These are phyloP conservation scores for Trichacis sp. DNA, from an alignment of 2,888 invertebrate species.

Conservation along the genomic window DNA sequence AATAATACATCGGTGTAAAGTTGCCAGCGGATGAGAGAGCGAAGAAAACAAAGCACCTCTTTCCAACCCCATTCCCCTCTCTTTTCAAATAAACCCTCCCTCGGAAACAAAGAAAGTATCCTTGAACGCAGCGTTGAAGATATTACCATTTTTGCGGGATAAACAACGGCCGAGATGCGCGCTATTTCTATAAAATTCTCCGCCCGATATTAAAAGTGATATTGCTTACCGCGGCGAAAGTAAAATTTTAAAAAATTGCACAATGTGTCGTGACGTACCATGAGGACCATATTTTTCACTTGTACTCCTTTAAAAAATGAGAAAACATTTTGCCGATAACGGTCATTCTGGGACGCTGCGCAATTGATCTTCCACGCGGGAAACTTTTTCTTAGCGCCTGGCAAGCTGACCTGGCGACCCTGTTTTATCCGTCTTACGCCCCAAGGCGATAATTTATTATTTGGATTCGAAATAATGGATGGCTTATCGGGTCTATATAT, in stretches of 20 bases:
- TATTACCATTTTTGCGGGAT: not conserved
- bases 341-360: slow-evolving; percentile 4
- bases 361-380: slow-evolving; percentile 3
- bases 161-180: not conserved
- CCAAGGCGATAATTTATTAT: slow-evolving; percentile 5
- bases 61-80: too few species aligned
- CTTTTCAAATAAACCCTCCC: not conserved
- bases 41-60: slow-evolving; percentile 32
- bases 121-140: not conserved
- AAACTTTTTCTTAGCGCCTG: slow-evolving; percentile 3
- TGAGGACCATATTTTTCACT: slow-evolving; percentile 2
- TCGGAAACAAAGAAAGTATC: not conserved
- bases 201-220: slow-evolving; percentile 7
- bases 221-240: slow-evolving; percentile 4
- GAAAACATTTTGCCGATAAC: slow-evolving; percentile 10
- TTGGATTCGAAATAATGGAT: not conserved
- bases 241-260: not conserved
- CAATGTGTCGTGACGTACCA: not conserved
- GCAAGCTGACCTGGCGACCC: not conserved
- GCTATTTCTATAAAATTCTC: not conserved
- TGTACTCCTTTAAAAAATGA: slow-evolving; percentile 5
- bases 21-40: slow-evolving; percentile 19
- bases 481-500: not conserved
- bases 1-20: slow-evolving; percentile 37
- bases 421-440: slow-evolving; percentile 1